Percentiles rank a stretch among this genome's conserved stretches.
These are phyloP conservation scores for Watsonalla cultraria DNA, from an alignment of 2,888 invertebrate genomes.

Conservation along the genomic window DNA sequence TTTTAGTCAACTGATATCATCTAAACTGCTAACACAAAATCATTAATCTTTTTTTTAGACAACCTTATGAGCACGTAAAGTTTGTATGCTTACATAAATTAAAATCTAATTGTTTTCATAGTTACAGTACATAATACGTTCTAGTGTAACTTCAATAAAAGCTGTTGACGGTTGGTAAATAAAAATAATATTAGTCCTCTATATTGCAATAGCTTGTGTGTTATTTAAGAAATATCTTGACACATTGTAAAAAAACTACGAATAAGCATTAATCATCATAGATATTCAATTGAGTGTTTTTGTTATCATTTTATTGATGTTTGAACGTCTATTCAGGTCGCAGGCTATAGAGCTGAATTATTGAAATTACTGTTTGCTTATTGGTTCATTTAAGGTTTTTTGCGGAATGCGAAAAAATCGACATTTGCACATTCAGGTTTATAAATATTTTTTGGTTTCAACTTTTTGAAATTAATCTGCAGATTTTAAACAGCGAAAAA, in stretches of 20 bases:
- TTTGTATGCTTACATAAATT: not conserved
- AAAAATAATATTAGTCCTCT: not conserved
- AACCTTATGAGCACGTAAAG: not conserved
- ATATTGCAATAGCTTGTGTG: not conserved
- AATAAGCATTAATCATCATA: slow-evolving; percentile 1
- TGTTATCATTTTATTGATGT: not conserved
- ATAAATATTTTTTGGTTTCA: too few species aligned
- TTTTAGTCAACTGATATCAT: not conserved
- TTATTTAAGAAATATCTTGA: not conserved
- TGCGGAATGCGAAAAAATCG: too few species aligned
- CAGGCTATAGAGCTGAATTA: not conserved
- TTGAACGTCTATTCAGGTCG: not conserved
- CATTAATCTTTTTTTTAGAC: not conserved
- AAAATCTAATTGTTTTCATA: too few species aligned
- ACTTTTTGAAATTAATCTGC: too few species aligned
- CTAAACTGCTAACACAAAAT: not conserved
- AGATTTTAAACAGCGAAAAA: too few species aligned
- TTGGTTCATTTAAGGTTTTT: not conserved
- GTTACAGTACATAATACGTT: too few species aligned
- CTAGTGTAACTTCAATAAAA: too few species aligned
- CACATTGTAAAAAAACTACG: not conserved
- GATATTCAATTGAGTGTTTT: not conserved
- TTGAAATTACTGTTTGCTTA: not conserved
- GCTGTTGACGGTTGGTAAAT: not conserved
- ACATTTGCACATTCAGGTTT: too few species aligned